phyloP scores from a whole-genome alignment of 2,113 vertebrate genomes.

The Neogale vison region DNA sequence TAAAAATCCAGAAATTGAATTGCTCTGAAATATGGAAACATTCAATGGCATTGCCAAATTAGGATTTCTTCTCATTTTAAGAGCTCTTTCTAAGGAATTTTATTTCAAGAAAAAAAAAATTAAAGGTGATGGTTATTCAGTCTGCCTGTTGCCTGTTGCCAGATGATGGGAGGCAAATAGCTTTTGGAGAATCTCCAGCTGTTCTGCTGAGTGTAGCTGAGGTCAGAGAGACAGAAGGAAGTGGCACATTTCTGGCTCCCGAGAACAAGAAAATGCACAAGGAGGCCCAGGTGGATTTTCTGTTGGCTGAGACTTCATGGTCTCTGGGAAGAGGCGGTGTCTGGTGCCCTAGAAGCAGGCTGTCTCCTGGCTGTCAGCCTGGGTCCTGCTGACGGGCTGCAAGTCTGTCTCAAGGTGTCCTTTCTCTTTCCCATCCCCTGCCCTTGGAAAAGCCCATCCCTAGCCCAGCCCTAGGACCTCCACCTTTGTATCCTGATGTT shows the following conservation, averaged over 20 bases:
- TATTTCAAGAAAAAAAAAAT: slow-evolving; percentile 39
- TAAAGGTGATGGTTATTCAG: background rate
- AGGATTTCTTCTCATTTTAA: background rate
- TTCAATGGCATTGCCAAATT: background rate
- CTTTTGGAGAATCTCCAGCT: background rate
- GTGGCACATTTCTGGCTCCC: background rate
- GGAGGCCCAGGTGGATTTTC: background rate
- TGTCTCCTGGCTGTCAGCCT: background rate
- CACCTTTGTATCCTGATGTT: background rate
- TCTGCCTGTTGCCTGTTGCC: background rate
- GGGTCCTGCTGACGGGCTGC: background rate
- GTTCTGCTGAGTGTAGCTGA: background rate
- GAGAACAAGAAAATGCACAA: background rate
- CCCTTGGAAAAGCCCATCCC: background rate
- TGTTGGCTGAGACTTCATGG: background rate
- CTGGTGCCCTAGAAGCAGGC: background rate
- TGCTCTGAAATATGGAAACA: background rate
- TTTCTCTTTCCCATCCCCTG: background rate
- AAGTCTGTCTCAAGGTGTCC: background rate
- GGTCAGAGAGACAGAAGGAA: background rate
- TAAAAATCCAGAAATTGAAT: background rate
- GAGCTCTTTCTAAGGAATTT: slow-evolving; percentile 49
- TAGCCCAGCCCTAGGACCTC: background rate
- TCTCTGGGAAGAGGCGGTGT: background rate
- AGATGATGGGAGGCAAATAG: background rate